Evolutionary conservation across 2,113 vertebrate species (phyloP), one percentile per base, ranked within the genome.

Genomic region (Nothobranchius kuhntae): DNA sequence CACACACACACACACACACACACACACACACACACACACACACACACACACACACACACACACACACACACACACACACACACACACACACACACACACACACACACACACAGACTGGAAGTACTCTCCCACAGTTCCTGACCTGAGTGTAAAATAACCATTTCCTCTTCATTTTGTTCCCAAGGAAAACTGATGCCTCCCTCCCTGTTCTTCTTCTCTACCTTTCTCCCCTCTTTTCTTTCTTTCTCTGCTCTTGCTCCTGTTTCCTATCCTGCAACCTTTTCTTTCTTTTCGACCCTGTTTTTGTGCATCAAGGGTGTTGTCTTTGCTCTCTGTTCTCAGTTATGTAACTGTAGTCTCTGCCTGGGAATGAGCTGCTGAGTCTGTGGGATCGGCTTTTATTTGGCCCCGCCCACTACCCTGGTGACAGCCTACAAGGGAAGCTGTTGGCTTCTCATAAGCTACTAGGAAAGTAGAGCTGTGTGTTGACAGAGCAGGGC

Each of bases 301-400:
- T 79, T 83, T 79, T 86, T 79, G 47, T 81, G 78, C 63, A 73
- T 71, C 56, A 70, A 83, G 81, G 88, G 86, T 84, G 86, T 86
- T 81, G 85, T 84, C 85, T 78, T 81, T 62, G 65, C 78, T 71
- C 45, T 26, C 40, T 55, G 54, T 36, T 35, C 21, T 5, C 52
- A 53, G 66, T 89, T 92, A 87, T 72, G 75, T 88, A 87, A 89
- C 85, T 51, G 56, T 63, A 71, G 78, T 82, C 76, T 85, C 65
- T 84, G 66, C 53, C 75, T 88, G 83, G 79, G 82, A 90, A 86
- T 79, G 73, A 70, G 47, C 79, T 53, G 68, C 85, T 62, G 55
- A 44, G 69, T 80, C 69, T 85, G 74, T 84, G 75, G 82, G 77
- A 74, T 59, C 64, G 6, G 55, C 57, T 82, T 21, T 30, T 15